A percentile compares a stretch with the other conserved stretches of the same genome.
phyloP scores from a whole-genome alignment of 1,140 invertebrate species.

The Euura lappo region DNA sequence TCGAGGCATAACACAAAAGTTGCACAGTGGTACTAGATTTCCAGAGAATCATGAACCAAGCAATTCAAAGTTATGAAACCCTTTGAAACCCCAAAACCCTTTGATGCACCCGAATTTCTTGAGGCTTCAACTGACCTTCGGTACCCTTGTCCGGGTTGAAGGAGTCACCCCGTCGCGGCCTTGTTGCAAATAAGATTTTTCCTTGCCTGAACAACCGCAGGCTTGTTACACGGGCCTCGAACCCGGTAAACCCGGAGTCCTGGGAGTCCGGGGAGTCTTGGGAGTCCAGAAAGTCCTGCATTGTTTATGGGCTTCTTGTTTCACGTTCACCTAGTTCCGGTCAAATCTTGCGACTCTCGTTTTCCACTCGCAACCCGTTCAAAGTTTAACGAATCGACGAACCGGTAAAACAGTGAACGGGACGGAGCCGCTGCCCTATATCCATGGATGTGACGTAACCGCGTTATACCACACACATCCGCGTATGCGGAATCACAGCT shows the following conservation, averaged over 20 bases:
- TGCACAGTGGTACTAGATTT: too few species aligned
- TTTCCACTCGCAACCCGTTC: not conserved
- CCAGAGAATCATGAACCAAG: too few species aligned
- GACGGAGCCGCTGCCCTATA: too few species aligned
- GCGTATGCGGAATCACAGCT: too few species aligned
- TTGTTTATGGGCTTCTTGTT: not conserved
- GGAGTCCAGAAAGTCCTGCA: constrained; percentile 3
- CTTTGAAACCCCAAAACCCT: too few species aligned
- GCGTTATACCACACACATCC: too few species aligned
- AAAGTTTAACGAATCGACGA: not conserved
- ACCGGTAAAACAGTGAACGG: not conserved
- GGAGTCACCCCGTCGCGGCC: not conserved
- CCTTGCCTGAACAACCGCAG: not conserved
- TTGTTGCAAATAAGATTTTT: constrained; percentile 5
- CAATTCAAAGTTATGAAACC: too few species aligned
- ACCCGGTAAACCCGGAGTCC: not conserved
- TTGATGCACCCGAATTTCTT: not conserved
- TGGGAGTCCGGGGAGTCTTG: not conserved
- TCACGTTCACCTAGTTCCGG: not conserved
- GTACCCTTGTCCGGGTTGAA: too few species aligned
- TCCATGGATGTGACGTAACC: too few species aligned
- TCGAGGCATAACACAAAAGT: too few species aligned
- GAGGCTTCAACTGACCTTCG: not conserved
- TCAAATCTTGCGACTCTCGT: not conserved
- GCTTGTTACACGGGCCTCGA: not conserved